Base-by-base conservation (phyloP, 1,140 invertebrate genomes). In the Listronotus bonariensis region DNA sequence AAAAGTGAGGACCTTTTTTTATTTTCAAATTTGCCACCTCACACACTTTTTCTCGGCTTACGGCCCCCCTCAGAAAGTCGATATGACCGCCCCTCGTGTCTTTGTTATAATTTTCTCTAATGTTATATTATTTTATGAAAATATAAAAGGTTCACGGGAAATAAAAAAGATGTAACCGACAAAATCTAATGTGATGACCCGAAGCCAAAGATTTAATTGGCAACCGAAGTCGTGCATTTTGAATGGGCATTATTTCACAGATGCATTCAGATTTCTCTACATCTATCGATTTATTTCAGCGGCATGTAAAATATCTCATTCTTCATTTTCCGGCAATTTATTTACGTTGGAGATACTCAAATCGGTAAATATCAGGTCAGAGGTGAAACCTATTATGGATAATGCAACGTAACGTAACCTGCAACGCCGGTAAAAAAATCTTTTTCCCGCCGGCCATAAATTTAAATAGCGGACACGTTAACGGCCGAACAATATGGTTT, bases 241-340 rank as follows among this genome's bases (percentile, higher is more conserved):
- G 20, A 17, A 42, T 42, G 15, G 38, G 15, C 41, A 32, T 46
- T 46, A 58, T 46, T 48, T 32, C 49, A 12, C 18, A 26, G 58
- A 52, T 52, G 34, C 45, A 40, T 53, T 26, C 36, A 52, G 56
- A 59, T 59, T 59, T 59, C 56, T 48, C 56, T 49, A 59, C 43
- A 51, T 48, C 43, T 31, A 59, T 59, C 56, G 51, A 42, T 61
- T 51, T 45, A 45, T 58, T 58, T 58, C 15, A 34, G 14, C 31
- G n/a, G 46, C 56, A 58, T 58, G 46, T 58, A 58, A 26, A 53
- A 53, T 58, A 58, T 58, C 46, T 58, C 56, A 58, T 58, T 42
- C 34, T 58, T 26, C 46, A 61, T 61, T 61, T 61, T 61, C 58
- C 58, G 58, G 48, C 58, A 61, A 61, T 61, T 61, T 61, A 61